phyloP scores from a whole-genome alignment of 1,140 invertebrate genomes.

The Diorhabda sublineata region DNA sequence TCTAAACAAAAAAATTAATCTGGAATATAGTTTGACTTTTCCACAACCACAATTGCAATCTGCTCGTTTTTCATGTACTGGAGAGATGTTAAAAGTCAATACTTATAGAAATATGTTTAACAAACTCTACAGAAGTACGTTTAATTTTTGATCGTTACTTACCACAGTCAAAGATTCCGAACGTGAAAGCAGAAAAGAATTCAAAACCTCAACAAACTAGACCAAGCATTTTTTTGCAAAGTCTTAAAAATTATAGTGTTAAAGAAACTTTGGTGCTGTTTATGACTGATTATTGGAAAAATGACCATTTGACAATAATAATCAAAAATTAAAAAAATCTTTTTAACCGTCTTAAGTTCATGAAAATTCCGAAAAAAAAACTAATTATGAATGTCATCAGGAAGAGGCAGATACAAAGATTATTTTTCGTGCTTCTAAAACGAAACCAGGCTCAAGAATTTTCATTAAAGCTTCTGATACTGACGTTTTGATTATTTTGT shows the following conservation, averaged over 20 bases:
- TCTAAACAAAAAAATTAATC: slow-evolving; percentile 37
- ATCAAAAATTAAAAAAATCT: background rate
- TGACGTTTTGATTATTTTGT: slow-evolving; percentile 28
- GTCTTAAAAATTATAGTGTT: no score
- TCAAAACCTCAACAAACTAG: no score
- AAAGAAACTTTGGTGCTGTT: no score
- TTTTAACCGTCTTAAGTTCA: background rate
- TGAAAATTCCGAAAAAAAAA: slow-evolving; percentile 19
- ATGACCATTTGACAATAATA: no score
- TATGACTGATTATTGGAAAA: background rate
- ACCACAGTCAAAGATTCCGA: no score
- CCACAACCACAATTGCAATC: slow-evolving; percentile 36
- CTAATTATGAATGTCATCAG: slow-evolving; percentile 37
- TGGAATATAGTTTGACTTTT: slow-evolving; percentile 35
- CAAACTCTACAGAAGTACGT: no score
- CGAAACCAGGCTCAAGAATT: slow-evolving; percentile 29
- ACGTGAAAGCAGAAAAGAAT: no score
- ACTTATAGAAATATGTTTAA: no score
- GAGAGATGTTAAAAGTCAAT: slow-evolving; percentile 33
- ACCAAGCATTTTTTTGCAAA: no score
- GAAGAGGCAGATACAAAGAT: slow-evolving; percentile 40
- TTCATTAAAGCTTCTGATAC: slow-evolving; percentile 38
- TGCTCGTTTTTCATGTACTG: slow-evolving; percentile 36
- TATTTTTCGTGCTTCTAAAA: slow-evolving; percentile 34
- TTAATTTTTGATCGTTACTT: no score